A percentile compares a stretch with the other conserved stretches of the same genome.
phyloP scores from a whole-genome alignment of 2,113 vertebrate genomes.

The Platycercus adscitus region DNA sequence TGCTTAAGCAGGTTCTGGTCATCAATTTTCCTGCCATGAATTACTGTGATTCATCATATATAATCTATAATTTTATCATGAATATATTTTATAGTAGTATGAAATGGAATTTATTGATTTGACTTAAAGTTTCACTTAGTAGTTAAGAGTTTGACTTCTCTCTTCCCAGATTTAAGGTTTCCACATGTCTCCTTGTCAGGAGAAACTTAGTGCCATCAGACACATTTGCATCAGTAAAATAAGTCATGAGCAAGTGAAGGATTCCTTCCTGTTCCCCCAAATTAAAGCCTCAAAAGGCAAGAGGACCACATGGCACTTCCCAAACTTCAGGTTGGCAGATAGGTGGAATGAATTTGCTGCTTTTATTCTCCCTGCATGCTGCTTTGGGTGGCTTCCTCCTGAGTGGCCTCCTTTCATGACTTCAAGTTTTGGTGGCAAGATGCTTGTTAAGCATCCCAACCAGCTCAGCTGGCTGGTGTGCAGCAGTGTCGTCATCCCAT shows the following conservation, averaged over 20 bases:
- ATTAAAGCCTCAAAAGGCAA: not conserved
- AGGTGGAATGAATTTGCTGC: not conserved
- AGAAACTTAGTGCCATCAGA: not conserved
- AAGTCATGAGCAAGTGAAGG: not conserved
- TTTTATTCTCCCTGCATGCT: not conserved
- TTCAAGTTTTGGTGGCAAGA: not conserved
- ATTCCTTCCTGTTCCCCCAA: not conserved
- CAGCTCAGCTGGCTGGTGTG: not conserved
- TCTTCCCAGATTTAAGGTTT: not conserved
- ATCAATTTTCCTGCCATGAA: not conserved
- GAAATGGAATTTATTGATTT: not conserved
- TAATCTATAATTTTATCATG: not conserved
- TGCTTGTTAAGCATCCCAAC: not conserved
- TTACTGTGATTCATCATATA: not conserved
- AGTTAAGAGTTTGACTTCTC: not conserved
- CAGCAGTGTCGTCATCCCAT: not conserved
- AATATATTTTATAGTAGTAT: not conserved
- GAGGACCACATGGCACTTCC: not conserved
- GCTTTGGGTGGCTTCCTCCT: not conserved
- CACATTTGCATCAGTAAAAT: not conserved
- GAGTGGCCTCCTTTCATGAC: not conserved
- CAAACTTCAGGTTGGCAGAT: not conserved
- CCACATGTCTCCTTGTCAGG: not conserved
- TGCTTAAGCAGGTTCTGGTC: not conserved
- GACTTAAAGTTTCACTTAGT: too few relatives aligned